Conservation (phyloP, 2,113 vertebrate genomes). For the Malurus melanocephalus region DNA sequence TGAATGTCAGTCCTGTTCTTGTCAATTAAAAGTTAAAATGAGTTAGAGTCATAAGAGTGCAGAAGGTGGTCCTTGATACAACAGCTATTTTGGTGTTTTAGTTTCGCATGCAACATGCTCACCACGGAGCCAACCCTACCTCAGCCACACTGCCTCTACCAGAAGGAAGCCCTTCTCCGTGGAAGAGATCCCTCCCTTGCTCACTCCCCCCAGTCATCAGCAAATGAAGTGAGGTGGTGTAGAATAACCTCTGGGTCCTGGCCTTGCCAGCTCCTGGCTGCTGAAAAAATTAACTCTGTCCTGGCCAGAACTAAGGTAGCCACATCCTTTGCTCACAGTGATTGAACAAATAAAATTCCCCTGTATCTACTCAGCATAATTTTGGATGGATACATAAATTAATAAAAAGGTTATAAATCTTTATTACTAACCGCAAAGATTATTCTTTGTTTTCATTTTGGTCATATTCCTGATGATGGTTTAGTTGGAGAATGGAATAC, state of each 20-base stretch:
- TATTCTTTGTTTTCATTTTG: not conserved
- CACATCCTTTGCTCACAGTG: not conserved
- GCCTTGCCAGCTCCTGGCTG: not conserved
- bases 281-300: not conserved
- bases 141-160: fast-evolving
- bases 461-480: not conserved
- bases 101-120: not conserved
- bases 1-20: not conserved
- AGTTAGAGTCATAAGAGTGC: not conserved
- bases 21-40: not conserved
- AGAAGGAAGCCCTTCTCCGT: not conserved
- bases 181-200: not conserved
- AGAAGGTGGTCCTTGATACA: not conserved
- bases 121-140: fast-evolving
- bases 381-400: not conserved
- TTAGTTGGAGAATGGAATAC: not conserved
- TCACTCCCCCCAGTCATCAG: fast-evolving
- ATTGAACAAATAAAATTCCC: not conserved
- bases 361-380: not conserved
- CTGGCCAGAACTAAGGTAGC: not conserved
- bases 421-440: not conserved
- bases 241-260: not conserved
- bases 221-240: not conserved
- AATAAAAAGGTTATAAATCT: not conserved
- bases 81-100: not conserved